Evolutionary conservation across 2,113 vertebrate genomes (phyloP).

Genomic region (Cyanoramphus novaezelandiae): DNA sequence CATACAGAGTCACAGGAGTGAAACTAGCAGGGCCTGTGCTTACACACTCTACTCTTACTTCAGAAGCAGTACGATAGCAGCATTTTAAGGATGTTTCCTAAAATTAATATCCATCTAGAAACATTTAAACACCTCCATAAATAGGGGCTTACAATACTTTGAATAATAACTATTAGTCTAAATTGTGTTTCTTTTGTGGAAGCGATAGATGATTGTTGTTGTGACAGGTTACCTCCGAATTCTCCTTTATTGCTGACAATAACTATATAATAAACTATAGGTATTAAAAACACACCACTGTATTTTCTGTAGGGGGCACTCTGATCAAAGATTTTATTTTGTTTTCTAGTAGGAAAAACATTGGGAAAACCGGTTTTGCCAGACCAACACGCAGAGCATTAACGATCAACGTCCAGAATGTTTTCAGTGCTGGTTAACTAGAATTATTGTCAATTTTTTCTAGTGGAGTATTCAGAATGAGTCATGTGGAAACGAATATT

Average conservation of each 20-base stretch:
- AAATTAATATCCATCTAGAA: neutral
- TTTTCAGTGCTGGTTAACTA: constrained; percentile 70
- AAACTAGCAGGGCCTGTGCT: neutral
- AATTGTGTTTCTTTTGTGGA: neutral
- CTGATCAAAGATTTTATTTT: constrained; percentile 56
- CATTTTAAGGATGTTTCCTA: neutral
- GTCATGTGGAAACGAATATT: constrained; percentile 74
- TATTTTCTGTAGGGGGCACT: constrained; percentile 60
- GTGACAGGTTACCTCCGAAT: neutral
- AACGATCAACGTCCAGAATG: constrained; percentile 40
- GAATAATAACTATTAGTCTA: neutral
- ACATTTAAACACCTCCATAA: neutral
- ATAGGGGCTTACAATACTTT: neutral
- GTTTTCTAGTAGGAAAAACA: neutral
- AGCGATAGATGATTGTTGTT: neutral
- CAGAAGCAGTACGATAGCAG: neutral
- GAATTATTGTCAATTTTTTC: constrained; percentile 69
- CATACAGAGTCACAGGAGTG: neutral
- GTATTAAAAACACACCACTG: neutral
- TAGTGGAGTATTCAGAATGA: constrained; percentile 63
- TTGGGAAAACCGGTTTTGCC: neutral
- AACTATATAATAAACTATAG: neutral
- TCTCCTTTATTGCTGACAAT: neutral
- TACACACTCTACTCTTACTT: neutral
- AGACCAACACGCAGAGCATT: constrained; percentile 20